phyloP scores from a whole-genome alignment of 2,797 vertebrate species.

The Enteromius thamalakanensis region DNA sequence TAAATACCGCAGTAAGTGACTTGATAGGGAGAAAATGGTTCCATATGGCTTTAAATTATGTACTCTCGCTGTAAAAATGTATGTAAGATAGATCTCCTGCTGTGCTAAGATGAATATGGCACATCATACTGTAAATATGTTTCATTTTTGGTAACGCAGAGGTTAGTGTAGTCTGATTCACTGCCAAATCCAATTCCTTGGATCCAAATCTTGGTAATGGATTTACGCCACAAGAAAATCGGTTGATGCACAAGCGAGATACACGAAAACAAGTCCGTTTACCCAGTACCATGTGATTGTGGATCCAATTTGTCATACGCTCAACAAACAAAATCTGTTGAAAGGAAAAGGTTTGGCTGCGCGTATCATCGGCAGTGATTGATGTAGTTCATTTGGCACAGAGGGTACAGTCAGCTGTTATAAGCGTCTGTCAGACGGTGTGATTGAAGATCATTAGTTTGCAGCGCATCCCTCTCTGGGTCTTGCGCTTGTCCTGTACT shows the following conservation, averaged over 20 bases:
- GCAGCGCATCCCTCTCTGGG: slow-evolving; percentile 48
- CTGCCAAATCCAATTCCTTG: slow-evolving; percentile 22
- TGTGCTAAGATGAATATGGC: background rate
- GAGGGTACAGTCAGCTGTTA: slow-evolving; percentile 54
- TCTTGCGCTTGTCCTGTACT: slow-evolving; percentile 37
- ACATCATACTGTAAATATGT: slow-evolving; percentile 14
- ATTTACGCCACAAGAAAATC: slow-evolving; percentile 29
- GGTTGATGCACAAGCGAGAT: slow-evolving; percentile 18
- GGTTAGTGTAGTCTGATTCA: background rate
- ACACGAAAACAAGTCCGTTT: background rate
- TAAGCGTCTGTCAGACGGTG: slow-evolving; percentile 50
- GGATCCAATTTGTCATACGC: slow-evolving; percentile 46
- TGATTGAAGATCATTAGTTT: slow-evolving; percentile 56
- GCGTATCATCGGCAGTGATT: slow-evolving; percentile 50
- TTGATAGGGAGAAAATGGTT: background rate
- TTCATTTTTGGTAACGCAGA: slow-evolving; percentile 2
- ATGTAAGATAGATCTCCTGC: background rate
- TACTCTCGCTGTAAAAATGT: background rate
- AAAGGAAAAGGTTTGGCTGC: slow-evolving; percentile 45
- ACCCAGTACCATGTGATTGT: slow-evolving; percentile 28
- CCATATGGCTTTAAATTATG: slow-evolving; percentile 14
- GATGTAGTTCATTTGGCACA: slow-evolving; percentile 53
- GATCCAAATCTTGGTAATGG: slow-evolving; percentile 31
- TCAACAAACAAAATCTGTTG: slow-evolving; percentile 42
- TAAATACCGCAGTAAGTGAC: background rate